Evolutionary conservation across 2,888 invertebrate species (phyloP).

Genomic region (Amitus sp.): DNA sequence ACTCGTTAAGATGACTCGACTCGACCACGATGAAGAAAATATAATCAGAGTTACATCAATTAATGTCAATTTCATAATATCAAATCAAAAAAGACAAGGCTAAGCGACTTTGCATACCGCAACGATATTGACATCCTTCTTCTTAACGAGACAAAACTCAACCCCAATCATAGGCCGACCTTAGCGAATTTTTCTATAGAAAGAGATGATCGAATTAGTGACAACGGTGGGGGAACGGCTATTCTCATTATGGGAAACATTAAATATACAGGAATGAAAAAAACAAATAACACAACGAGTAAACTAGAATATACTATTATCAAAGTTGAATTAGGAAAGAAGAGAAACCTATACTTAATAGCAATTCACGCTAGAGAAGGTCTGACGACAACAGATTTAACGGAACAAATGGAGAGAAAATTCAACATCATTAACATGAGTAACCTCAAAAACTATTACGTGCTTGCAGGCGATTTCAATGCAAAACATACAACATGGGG

Average conservation of each 20-base stretch:
- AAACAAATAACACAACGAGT: conserved; percentile 4
- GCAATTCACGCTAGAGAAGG: background rate
- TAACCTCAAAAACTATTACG: conserved; percentile 16
- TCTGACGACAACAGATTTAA: background rate
- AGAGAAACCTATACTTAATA: background rate
- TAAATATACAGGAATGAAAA: conserved; percentile 12
- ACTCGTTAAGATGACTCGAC: background rate
- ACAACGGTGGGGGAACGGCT: conserved; percentile 34
- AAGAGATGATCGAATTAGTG: conserved; percentile 24
- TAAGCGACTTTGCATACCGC: conserved; percentile 10
- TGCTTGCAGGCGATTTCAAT: conserved; percentile 36
- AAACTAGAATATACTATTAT: conserved; percentile 27
- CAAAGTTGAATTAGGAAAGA: conserved; percentile 13
- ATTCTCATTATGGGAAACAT: conserved; percentile 27
- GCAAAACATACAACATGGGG: conserved; percentile 29
- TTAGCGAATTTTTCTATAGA: conserved; percentile 25
- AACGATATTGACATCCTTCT: conserved; percentile 18
- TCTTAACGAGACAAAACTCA: conserved; percentile 28
- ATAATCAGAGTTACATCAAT: too few relatives aligned
- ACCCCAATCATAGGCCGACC: conserved; percentile 18
- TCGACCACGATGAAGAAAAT: conserved; percentile 31
- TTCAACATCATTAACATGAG: conserved; percentile 12
- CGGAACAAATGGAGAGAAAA: conserved; percentile 15
- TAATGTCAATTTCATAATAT: conserved; percentile 35
- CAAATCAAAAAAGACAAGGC: conserved; percentile 19